phyloP scores from a whole-genome alignment of 2,797 vertebrate genomes.

The Cryptoblepharus egeriae region DNA sequence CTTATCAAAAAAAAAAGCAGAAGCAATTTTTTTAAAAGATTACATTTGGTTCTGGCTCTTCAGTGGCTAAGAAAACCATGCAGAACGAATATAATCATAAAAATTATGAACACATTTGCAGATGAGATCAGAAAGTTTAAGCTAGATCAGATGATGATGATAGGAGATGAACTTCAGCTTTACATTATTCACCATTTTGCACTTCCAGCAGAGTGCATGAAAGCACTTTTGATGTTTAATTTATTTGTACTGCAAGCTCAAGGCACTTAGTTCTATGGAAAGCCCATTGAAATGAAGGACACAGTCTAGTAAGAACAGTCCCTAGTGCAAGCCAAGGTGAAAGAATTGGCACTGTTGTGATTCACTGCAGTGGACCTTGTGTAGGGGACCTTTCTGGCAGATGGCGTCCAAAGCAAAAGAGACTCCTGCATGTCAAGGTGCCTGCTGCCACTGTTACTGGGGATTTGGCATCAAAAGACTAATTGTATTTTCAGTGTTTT shows the following conservation, averaged over 20 bases:
- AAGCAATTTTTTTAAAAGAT: conserved; percentile 48
- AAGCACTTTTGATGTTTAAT: conserved; percentile 1
- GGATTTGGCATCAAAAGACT: too few relatives aligned
- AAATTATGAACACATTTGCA: conserved; percentile 26
- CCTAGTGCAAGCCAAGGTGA: not conserved
- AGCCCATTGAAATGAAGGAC: conserved; percentile 4
- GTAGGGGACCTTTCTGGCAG: not conserved
- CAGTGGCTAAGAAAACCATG: conserved; percentile 70
- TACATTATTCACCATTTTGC: conserved; percentile 18
- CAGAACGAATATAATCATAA: conserved; percentile 70
- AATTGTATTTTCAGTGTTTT: not conserved
- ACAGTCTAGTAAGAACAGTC: not conserved
- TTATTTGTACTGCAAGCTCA: conserved; percentile 43
- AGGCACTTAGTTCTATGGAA: conserved; percentile 1
- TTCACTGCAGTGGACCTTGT: not conserved
- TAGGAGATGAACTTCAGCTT: not conserved
- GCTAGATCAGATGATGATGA: conserved; percentile 9
- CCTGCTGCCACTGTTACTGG: not conserved
- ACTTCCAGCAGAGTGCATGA: conserved; percentile 15
- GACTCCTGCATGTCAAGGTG: not conserved
- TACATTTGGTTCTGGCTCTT: conserved; percentile 46
- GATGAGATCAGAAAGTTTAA: conserved; percentile 9
- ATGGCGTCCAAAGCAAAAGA: not conserved
- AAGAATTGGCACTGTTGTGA: not conserved
- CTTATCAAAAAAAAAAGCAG: conserved; percentile 39